Evolutionary conservation across 2,113 vertebrate species (phyloP).

Genomic region (Chrysemys picta): DNA sequence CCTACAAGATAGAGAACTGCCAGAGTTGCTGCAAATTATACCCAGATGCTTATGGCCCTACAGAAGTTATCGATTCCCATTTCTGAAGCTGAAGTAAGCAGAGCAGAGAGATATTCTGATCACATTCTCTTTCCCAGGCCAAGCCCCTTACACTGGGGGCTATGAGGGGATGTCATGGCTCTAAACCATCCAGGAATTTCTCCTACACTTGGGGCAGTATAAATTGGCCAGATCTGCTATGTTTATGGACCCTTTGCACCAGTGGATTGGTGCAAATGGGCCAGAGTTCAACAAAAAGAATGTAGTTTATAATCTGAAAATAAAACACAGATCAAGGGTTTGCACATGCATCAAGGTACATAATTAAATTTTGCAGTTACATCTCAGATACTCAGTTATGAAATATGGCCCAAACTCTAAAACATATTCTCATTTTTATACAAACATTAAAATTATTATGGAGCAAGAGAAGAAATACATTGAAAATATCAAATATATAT

Average conservation of each 20-base stretch:
- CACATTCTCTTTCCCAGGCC: background rate
- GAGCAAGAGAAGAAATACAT: background rate
- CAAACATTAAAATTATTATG: background rate
- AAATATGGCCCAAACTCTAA: background rate
- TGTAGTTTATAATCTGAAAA: background rate
- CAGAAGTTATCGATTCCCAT: background rate
- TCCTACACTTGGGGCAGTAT: background rate
- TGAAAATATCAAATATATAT: too few relatives aligned
- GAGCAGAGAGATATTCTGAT: background rate
- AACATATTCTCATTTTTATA: background rate
- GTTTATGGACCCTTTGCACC: background rate
- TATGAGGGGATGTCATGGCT: background rate
- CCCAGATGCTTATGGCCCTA: background rate
- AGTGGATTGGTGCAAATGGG: background rate
- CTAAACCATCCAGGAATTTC: background rate
- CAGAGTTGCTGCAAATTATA: background rate
- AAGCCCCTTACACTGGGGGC: background rate
- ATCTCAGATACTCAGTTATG: background rate
- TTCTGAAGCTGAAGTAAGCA: background rate
- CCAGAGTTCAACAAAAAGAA: background rate
- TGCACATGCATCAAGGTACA: background rate
- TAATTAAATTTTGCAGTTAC: background rate
- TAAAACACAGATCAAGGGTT: background rate
- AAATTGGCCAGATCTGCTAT: background rate
- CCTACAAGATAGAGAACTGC: background rate